Evolutionary conservation across 2,888 invertebrate genomes (phyloP).

Genomic region (Dexiosoma caninum): DNA sequence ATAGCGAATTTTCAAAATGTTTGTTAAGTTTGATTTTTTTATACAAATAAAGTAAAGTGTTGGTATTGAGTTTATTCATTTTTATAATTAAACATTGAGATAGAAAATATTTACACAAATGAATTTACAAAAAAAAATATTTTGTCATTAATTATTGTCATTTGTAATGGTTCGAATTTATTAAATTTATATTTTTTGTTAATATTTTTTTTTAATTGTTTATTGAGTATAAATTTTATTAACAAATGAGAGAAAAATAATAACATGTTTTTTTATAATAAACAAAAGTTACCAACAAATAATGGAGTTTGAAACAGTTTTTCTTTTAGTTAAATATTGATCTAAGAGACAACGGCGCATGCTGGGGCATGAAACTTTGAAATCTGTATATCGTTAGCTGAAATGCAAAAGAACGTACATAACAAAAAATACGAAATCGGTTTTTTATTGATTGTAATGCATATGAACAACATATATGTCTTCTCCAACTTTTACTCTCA

Average conservation of each 20-base stretch:
- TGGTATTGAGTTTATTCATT: constrained; percentile 25
- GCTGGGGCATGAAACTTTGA: not conserved
- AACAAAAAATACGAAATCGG: too few relatives aligned
- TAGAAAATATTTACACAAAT: constrained; percentile 2
- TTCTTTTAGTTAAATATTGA: not conserved
- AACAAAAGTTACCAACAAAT: constrained; percentile 30
- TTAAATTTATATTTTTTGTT: constrained; percentile 23
- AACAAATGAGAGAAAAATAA: constrained; percentile 7
- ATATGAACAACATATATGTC: too few relatives aligned
- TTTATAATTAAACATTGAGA: not conserved
- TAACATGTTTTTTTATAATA: constrained; percentile 39
- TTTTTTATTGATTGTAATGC: too few relatives aligned
- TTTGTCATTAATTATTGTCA: constrained; percentile 10
- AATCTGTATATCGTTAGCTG: too few relatives aligned
- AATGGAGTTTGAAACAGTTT: not conserved
- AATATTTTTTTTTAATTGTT: constrained; percentile 23
- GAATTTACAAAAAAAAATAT: not conserved
- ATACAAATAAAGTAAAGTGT: constrained; percentile 25
- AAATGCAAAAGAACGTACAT: too few relatives aligned
- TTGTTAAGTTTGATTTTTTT: constrained; percentile 22
- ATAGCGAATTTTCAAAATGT: not conserved
- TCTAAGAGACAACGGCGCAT: not conserved
- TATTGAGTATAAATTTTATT: constrained; percentile 28
- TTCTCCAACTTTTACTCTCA: too few relatives aligned
- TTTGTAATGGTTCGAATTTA: constrained; percentile 14